A percentile compares a stretch with the other conserved stretches of the same genome.
phyloP scores from a whole-genome alignment of 2,113 vertebrate genomes.

The Porphyrio hochstetteri region DNA sequence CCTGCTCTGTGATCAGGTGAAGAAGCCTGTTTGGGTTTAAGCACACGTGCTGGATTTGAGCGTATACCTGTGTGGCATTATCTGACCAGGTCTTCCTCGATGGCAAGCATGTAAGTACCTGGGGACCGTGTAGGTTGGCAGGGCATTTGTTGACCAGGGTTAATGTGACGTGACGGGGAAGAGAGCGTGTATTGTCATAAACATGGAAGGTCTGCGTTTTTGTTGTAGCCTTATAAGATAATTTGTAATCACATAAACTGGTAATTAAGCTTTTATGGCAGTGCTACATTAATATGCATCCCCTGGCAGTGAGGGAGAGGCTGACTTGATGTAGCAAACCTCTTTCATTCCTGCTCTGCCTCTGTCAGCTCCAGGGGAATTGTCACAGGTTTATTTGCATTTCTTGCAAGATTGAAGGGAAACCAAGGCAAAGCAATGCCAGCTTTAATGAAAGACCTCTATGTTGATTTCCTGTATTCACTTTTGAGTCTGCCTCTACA shows the following conservation, averaged over 20 bases:
- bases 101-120: conserved; percentile 68
- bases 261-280: conserved; percentile 1
- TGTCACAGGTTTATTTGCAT: conserved; percentile 31
- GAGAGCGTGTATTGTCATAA: neutral
- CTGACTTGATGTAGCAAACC: neutral
- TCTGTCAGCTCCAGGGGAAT: neutral
- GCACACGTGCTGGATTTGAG: neutral
- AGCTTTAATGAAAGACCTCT: neutral
- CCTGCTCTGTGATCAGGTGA: conserved; percentile 25
- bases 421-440: neutral
- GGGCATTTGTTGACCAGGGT: neutral
- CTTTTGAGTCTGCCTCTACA: neutral
- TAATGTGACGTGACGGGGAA: neutral
- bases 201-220: neutral
- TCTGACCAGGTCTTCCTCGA: conserved; percentile 1
- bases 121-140: neutral
- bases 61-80: neutral
- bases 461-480: neutral
- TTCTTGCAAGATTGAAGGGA: neutral
- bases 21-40: neutral
- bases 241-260: neutral
- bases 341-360: neutral
- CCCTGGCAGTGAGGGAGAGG: neutral
- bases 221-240: neutral
- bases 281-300: neutral